Evolutionary conservation across 2,888 invertebrate species (phyloP).

Genomic region (Ormyrus pomaceus): DNA sequence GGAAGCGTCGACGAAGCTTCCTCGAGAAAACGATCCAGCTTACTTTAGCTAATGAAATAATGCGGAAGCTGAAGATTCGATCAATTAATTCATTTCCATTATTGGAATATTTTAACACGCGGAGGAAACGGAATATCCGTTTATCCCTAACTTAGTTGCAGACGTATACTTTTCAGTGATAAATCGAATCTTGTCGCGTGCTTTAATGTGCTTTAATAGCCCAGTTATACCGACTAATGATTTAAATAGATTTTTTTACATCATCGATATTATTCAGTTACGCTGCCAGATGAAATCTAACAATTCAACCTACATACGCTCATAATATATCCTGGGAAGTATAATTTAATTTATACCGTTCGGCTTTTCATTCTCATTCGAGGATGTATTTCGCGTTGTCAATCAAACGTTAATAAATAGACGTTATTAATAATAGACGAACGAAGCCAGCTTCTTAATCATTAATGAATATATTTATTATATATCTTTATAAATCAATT

Average conservation of each 20-base stretch:
- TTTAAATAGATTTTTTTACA: too few relatives aligned
- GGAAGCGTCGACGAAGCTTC: too few relatives aligned
- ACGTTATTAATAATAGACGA: too few relatives aligned
- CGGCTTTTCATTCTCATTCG: too few relatives aligned
- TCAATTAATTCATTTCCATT: constrained; percentile 46
- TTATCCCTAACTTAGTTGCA: too few relatives aligned
- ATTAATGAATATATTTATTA: background rate
- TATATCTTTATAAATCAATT: constrained; percentile 1
- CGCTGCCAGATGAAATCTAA: constrained; percentile 20
- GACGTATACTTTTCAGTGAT: background rate
- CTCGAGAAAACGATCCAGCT: too few relatives aligned
- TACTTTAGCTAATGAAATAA: background rate
- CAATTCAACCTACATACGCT: constrained; percentile 20
- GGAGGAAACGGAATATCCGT: constrained; percentile 26
- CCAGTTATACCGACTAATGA: too few relatives aligned
- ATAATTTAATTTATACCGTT: too few relatives aligned
- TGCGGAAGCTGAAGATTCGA: constrained; percentile 29
- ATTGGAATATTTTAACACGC: constrained; percentile 14
- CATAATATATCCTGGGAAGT: background rate
- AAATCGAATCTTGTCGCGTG: background rate
- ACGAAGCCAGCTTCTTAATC: background rate
- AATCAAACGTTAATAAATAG: too few relatives aligned
- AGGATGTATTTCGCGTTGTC: too few relatives aligned
- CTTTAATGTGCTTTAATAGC: background rate
- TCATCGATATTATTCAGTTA: constrained; percentile 20